Conservation (phyloP, 53 echinoderm and acorn worm species). For the Mesocentrotus franciscanus region DNA sequence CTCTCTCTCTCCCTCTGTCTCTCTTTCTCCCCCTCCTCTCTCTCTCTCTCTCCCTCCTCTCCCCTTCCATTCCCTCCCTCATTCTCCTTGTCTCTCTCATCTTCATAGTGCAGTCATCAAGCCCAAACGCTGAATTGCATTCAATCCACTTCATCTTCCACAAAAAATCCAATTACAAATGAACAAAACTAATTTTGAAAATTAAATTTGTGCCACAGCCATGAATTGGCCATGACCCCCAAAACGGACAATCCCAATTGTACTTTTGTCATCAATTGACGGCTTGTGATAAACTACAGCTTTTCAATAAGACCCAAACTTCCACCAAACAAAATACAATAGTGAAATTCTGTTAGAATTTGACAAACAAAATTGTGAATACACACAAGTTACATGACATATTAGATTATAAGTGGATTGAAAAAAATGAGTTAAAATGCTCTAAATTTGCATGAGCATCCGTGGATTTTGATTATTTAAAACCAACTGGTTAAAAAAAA, state of each 20-base stretch:
- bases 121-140: not conserved
- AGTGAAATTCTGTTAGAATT: too few relatives aligned
- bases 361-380: too few relatives aligned
- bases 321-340: too few relatives aligned
- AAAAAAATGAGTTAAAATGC: too few relatives aligned
- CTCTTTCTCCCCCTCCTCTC: not conserved
- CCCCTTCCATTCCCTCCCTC: not conserved
- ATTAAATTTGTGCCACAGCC: not conserved
- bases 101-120: not conserved
- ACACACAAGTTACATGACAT: too few relatives aligned
- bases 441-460: too few relatives aligned
- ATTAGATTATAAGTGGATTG: too few relatives aligned
- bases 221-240: not conserved
- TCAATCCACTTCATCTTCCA: not conserved
- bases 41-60: not conserved
- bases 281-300: not conserved
- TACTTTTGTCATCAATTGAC: not conserved
- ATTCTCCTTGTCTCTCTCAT: not conserved
- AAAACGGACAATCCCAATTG: not conserved
- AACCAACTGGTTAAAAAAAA: too few relatives aligned
- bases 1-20: not conserved
- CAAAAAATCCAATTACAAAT: slow-evolving; percentile 7
- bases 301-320: not conserved
- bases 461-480: too few relatives aligned
- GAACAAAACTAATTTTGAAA: slow-evolving; percentile 39